A percentile compares a stretch with the other conserved stretches of the same genome.
Evolutionary conservation across 2,797 vertebrate genomes (phyloP).

Genomic region (Discoglossus pictus): DNA sequence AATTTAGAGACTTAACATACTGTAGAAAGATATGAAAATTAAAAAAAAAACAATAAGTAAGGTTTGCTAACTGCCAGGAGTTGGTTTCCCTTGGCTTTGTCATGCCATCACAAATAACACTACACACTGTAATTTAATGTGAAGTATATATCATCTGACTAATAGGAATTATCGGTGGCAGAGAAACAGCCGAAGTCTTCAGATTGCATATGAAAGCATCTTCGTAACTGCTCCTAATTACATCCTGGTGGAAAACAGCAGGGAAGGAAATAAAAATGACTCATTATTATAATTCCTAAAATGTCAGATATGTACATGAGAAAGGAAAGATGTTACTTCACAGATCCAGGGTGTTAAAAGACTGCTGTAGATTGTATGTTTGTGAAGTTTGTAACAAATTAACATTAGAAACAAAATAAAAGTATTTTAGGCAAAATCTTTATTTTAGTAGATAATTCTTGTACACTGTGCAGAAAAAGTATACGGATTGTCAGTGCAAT

Average conservation of each 20-base stretch:
- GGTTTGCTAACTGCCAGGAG: not conserved
- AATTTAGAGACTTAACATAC: not conserved
- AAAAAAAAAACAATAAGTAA: not conserved
- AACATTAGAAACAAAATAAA: no score
- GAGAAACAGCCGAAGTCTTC: not conserved
- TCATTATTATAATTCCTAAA: no score
- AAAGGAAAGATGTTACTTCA: no score
- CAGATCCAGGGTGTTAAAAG: no score
- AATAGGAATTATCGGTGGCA: not conserved
- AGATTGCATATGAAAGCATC: not conserved
- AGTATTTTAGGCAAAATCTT: no score
- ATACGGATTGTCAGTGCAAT: no score
- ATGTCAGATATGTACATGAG: no score
- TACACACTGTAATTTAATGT: slow-evolving; percentile 1
- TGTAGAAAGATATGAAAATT: not conserved
- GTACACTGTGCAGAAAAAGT: no score
- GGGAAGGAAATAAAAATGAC: not conserved
- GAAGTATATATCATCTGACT: slow-evolving; percentile 3
- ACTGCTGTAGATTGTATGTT: no score
- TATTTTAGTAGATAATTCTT: no score
- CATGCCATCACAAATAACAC: not conserved
- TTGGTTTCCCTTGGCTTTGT: not conserved
- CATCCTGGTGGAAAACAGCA: not conserved
- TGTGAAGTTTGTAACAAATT: no score
- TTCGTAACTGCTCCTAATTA: slow-evolving; percentile 7